Evolutionary conservation across 1,140 invertebrate species (phyloP), one percentile per base, ranked within the genome.

Genomic region (Heliconius nattereri): DNA sequence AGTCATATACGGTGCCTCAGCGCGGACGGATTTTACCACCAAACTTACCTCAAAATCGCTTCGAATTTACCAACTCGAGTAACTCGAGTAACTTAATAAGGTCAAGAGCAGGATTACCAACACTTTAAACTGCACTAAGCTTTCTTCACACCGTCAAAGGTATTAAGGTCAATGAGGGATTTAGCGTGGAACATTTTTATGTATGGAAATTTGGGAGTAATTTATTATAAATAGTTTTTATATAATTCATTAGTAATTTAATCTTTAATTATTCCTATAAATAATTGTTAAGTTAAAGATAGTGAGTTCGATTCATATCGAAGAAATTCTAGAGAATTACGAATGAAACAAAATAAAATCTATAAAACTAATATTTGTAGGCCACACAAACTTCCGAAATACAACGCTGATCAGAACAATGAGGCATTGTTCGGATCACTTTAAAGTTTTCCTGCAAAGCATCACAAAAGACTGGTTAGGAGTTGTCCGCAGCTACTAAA

Each of bases 301-400:
- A n/a, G n/a, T n/a, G n/a, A 32, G 32, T 32, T 32, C 7, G 32
- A 32, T 32, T 32, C 32, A 32, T 32, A 32, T 32, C 32, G 32
- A 32, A 32, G 32, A 32, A 32, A 32, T 32, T 35, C 32, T 35
- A 35, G 32, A 35, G 7, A 7, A 35, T 35, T 35, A 35, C 6
- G 3, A 35, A 35, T 35, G 0, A 66, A 13, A 66, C 0, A 66
- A 29, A 29, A 29, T 23, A 66, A 16, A 66, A 29, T 11, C 60
- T 29, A 66, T 66, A n/a, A 72, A 78, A 71, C 40, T 71, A 72
- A 66, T 74, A 78, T 74, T 57, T 78, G 74, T 78, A 40, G 76
- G 71, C 32, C 40, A 78, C 23, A 49, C 71, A 40, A 78, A 70
- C 37, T 78, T 66, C 49, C 57, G 35, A 7, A 32, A 29, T 77